Base-by-base conservation (phyloP, 2,113 vertebrate genomes). In the Morphnarchus princeps region DNA sequence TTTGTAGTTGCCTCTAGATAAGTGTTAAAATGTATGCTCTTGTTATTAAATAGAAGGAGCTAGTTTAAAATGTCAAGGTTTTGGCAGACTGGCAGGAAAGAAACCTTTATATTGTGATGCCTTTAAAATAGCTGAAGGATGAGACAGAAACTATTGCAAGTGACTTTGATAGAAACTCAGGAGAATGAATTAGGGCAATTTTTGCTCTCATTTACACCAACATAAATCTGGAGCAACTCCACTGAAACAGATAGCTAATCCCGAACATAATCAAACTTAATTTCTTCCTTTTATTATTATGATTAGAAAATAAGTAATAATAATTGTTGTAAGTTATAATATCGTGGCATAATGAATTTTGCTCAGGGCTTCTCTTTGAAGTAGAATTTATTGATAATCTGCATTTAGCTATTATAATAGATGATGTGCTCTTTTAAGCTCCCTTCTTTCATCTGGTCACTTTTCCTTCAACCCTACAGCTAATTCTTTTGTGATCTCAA, bases 21-120 rank as follows among this genome's bases (percentile, higher is more conserved):
- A 52, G 61, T 88, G 31, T 90, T 84, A 94, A 95, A 93, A 87
- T 86, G 18, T 15, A 32, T 45, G 13, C 28, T 93, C 42, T 43
- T 92, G 17, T 92, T 86, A 86, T 70, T 38, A 81, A 72, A 67
- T 40, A 87, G 50, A 77, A 58, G 24, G 15, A 70, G n/a, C 11
- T 73, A n/a, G n/a, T 83, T 95, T 92, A 83, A 96, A 94, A 92
- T 67, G 18, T n/a, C 52, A 84, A 73, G 29, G 29, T 31, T 95
- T 89, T 93, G 58, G 29, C 82, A 91, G 62, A 28, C 36, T 80
- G 50, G 9, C n/a, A 88, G 58, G 61, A 85, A 94, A 76, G 12
- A 76, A 72, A 71, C 57, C 62, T 69, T 74, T 77, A 22, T 72
- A 54, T 79, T 85, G 24, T 49, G 19, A 36, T 72, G 28, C 50